Percentiles rank a stretch among this genome's conserved stretches.
Evolutionary conservation across 2,113 vertebrate genomes (phyloP).

Genomic region (Glaucomys volans): DNA sequence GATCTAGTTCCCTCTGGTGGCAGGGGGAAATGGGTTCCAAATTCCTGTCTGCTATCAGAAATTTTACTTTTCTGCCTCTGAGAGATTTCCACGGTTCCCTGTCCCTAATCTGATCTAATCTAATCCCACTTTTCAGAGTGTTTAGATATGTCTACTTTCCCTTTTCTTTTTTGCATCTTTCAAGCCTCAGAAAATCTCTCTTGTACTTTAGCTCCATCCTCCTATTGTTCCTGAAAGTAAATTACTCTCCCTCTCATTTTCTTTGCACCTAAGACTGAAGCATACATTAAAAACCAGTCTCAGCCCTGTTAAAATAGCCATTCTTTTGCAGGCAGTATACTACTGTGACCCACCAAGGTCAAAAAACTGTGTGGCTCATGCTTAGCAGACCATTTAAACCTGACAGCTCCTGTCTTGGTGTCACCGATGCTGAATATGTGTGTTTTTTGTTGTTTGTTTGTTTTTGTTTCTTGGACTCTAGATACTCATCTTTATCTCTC

Average conservation of each 20-base stretch:
- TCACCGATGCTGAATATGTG: not conserved
- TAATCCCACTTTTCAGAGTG: not conserved
- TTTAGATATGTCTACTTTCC: not conserved
- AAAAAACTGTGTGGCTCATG: not conserved
- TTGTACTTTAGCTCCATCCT: not conserved
- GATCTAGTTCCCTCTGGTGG: not conserved
- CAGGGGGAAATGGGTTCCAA: not conserved
- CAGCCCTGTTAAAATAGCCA: not conserved
- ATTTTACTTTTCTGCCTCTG: not conserved
- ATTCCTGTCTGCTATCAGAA: fast-evolving
- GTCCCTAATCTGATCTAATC: not conserved
- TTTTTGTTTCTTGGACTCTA: not conserved
- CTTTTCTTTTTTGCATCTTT: not conserved
- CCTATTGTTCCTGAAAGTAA: not conserved
- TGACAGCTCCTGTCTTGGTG: not conserved
- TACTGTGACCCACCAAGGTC: not conserved
- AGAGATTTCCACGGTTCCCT: not conserved
- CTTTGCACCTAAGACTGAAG: not conserved
- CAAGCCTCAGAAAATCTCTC: not conserved
- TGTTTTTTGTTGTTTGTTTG: no score
- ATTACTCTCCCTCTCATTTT: not conserved
- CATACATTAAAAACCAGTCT: not conserved
- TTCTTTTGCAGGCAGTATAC: not conserved
- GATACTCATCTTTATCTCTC: not conserved
- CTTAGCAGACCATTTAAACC: not conserved